Conservation (phyloP, 2,113 vertebrate genomes). For the Montifringilla adamsi region DNA sequence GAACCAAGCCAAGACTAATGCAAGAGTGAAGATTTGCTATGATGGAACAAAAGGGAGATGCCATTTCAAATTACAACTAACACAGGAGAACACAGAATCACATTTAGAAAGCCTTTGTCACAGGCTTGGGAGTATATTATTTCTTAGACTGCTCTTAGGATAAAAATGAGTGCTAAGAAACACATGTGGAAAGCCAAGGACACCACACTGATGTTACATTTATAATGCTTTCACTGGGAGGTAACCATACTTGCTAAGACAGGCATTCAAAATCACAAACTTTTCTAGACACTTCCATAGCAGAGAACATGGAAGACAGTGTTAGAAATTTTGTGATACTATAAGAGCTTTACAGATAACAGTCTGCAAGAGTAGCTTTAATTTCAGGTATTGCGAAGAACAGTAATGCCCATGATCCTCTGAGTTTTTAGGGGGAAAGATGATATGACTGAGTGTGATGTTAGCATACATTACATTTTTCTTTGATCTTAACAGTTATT, state of each 20-base stretch:
- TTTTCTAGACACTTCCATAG: neutral
- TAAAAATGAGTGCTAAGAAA: neutral
- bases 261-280: neutral
- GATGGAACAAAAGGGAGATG: neutral
- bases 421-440: neutral
- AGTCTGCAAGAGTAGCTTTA: neutral
- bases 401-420: neutral
- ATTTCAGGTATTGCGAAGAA: neutral
- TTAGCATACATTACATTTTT: neutral
- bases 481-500: neutral
- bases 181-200: neutral
- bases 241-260: neutral
- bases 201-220: neutral
- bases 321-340: neutral
- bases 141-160: neutral
- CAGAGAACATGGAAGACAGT: neutral
- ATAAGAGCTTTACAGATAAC: neutral
- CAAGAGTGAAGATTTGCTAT: neutral
- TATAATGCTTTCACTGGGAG: neutral
- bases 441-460: too few species aligned
- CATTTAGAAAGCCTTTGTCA: neutral
- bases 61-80: neutral
- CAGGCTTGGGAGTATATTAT: neutral
- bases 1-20: neutral
- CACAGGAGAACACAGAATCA: neutral